phyloP scores from a whole-genome alignment of 2,113 vertebrate genomes.

The Engystomops pustulosus region DNA sequence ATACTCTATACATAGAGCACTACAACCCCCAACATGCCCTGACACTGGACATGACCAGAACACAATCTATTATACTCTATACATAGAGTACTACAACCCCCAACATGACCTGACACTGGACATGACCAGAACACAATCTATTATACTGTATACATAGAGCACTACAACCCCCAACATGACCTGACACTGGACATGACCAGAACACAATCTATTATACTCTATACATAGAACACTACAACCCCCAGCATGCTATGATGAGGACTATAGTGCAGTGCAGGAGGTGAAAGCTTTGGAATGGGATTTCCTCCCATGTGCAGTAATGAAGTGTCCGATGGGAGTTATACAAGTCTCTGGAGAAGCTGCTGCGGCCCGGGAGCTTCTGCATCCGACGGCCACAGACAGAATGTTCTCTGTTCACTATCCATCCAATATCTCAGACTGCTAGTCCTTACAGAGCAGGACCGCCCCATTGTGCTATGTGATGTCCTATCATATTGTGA shows the following conservation, averaged over 20 bases:
- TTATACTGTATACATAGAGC: neutral
- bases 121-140: neutral
- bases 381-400: neutral
- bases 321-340: conserved; percentile 7
- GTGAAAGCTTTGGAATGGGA: conserved; percentile 15
- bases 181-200: too few species aligned
- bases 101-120: too few species aligned
- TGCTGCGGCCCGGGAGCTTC: neutral
- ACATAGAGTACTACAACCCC: too few species aligned
- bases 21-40: neutral
- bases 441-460: neutral
- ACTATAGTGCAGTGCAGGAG: too few species aligned
- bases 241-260: too few species aligned
- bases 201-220: too few species aligned
- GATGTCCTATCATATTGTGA: too few species aligned
- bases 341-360: neutral
- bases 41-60: too few species aligned
- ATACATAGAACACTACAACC: neutral
- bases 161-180: neutral
- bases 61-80: too few species aligned
- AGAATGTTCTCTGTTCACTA: neutral
- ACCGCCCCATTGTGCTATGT: too few species aligned
- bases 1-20: neutral
- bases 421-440: neutral
- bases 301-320: conserved; percentile 24